Base-by-base conservation (phyloP, 2,797 vertebrate genomes). In the Orientallactaga sibirica region DNA sequence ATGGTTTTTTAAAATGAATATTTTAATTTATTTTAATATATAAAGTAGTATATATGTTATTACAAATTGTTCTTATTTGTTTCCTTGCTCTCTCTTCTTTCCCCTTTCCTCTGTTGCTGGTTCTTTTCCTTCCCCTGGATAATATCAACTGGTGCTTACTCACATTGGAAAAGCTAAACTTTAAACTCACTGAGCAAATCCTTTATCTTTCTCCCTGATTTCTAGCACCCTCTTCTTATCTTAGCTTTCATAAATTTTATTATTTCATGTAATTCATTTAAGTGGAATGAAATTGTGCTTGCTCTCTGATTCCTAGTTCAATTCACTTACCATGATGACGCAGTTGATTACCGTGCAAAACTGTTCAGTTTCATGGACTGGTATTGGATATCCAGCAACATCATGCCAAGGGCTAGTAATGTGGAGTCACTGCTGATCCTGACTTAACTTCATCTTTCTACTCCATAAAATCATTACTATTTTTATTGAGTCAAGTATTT, bases 191-290 rank as follows among this genome's bases (percentile, higher is more conserved):
- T 62, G 25, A 73, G 48, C 0, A 24, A 24, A 24, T 61, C 25
- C 19, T 22, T 1, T 1, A 18, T 14, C 1, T 9, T 7, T 4
- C 19, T 3, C 7, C 10, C 1, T 8, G 37, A 7, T 0, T 19
- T 8, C 52, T 41, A 19, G 29, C n/a, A 12, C 41, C 4, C 37
- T 80, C 15, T 55, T 37, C 5, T 61, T 27, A 48, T 48, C 48
- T 73, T 52, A 29, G 14, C 9, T 90, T 90, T 92, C 70, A 58
- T 71, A 62, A 71, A 2, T 76, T 37, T 27, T 29, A 62, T n/a
- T 64, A 10, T 68, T 79, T 64, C 55, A 68, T 68, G 73, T 33
- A 68, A 0, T 8, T 88, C 15, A 58, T 20, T 2, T 62, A 48
- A 77, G 12, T 16, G 7, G 82, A 80, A 25, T 52, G 33, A 41